These are phyloP conservation scores for Punctoribates punctum DNA, from an alignment of 2,888 invertebrate species.

Conservation along the genomic window DNA sequence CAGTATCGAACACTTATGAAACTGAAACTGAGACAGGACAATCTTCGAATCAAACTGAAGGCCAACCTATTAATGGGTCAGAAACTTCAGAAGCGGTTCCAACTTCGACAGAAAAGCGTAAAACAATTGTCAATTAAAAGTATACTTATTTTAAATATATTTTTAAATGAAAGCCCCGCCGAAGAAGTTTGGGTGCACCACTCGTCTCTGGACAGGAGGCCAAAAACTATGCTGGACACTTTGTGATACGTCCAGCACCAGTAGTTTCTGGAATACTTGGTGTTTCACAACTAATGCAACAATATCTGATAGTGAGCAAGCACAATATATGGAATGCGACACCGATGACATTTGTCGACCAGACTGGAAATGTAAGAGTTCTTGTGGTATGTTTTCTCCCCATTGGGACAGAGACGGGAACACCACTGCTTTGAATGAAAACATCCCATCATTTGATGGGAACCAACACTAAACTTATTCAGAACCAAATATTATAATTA, in stretches of 20 bases:
- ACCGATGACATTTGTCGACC: not conserved
- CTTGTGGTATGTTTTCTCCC: conserved; percentile 17
- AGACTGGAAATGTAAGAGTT: not conserved
- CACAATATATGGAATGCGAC: not conserved
- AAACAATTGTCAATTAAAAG: too few species aligned
- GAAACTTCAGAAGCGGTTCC: too few species aligned
- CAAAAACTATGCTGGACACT: not conserved
- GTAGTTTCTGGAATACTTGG: conserved; percentile 11
- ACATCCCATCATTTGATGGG: too few species aligned
- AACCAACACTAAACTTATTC: too few species aligned
- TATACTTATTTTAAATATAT: too few species aligned
- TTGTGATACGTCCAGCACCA: not conserved
- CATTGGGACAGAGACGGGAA: conserved; percentile 3
- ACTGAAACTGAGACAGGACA: too few species aligned
- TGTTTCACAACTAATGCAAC: not conserved
- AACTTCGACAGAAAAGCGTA: too few species aligned
- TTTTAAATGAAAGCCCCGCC: not conserved
- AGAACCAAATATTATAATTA: too few species aligned
- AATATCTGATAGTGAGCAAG: not conserved
- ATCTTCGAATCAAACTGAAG: too few species aligned
- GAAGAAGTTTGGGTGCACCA: not conserved
- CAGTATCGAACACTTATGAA: too few species aligned
- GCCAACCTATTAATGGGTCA: too few species aligned
- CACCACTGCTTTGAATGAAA: too few species aligned
- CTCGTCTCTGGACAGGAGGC: not conserved